Conservation (phyloP, 2,888 invertebrate species). For the Autographa pulchrina region DNA sequence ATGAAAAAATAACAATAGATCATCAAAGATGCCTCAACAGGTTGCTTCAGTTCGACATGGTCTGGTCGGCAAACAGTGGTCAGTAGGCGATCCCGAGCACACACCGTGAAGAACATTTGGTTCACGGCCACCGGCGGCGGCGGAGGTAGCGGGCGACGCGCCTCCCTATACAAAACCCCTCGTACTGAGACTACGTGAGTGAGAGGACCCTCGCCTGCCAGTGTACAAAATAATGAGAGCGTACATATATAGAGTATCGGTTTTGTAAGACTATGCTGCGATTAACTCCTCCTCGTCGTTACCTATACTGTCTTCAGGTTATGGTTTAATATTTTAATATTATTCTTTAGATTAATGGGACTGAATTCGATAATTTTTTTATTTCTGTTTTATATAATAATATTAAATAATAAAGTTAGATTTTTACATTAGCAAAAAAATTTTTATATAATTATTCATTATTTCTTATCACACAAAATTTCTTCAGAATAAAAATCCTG, state of each 20-base stretch:
- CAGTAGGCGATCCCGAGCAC: constrained; percentile 63
- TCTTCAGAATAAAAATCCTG: constrained; percentile 20
- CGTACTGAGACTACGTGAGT: constrained; percentile 53
- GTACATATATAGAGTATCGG: constrained; percentile 53
- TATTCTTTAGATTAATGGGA: no score
- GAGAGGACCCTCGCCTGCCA: constrained; percentile 46
- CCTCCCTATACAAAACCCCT: constrained; percentile 48
- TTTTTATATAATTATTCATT: constrained; percentile 7
- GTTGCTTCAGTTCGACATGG: constrained; percentile 72
- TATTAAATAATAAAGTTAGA: no score
- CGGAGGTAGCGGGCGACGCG: constrained; percentile 12
- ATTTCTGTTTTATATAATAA: no score
- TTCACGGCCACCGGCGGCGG: constrained; percentile 74
- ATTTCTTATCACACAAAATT: constrained; percentile 9
- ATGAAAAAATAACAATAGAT: constrained; percentile 86
- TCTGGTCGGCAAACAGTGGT: constrained; percentile 71
- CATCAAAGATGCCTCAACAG: constrained; percentile 77
- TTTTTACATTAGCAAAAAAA: no score
- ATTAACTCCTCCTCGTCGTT: neutral
- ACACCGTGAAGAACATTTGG: constrained; percentile 83
- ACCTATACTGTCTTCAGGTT: no score
- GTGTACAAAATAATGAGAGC: constrained; percentile 55
- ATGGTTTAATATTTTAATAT: no score
- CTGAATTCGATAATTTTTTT: no score
- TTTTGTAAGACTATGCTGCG: constrained; percentile 42